Conservation (phyloP, 2,113 vertebrate genomes). For the Cichladusa arquata region DNA sequence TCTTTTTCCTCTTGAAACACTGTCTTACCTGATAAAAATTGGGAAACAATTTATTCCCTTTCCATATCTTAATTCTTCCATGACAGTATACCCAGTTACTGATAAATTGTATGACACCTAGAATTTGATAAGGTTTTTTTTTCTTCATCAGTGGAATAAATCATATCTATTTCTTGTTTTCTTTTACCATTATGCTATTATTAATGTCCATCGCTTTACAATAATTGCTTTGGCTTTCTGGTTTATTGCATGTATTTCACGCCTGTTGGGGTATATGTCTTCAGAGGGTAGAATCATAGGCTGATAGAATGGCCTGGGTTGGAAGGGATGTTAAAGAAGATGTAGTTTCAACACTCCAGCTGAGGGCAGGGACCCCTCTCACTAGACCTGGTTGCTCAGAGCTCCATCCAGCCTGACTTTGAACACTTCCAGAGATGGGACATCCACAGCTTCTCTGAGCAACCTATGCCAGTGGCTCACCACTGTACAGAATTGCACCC, state of each 20-base stretch:
- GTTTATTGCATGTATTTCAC: not conserved
- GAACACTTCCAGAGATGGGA: not conserved
- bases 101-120: not conserved
- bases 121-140: not conserved
- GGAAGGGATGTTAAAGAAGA: not conserved
- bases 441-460: not conserved
- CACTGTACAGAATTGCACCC: not conserved
- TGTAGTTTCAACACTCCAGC: not conserved
- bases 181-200: not conserved
- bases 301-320: not conserved
- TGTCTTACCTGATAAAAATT: not conserved
- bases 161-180: not conserved
- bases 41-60: not conserved
- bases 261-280: not conserved
- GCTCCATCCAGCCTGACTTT: not conserved
- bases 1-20: not conserved
- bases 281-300: not conserved
- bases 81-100: not conserved
- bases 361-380: fast-evolving
- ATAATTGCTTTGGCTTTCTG: not conserved
- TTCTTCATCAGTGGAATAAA: not conserved
- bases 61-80: not conserved
- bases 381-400: not conserved
- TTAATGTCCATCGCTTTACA: not conserved
- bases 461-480: not conserved